Conservation (phyloP, 2,113 vertebrate species). For the Otus sunia region DNA sequence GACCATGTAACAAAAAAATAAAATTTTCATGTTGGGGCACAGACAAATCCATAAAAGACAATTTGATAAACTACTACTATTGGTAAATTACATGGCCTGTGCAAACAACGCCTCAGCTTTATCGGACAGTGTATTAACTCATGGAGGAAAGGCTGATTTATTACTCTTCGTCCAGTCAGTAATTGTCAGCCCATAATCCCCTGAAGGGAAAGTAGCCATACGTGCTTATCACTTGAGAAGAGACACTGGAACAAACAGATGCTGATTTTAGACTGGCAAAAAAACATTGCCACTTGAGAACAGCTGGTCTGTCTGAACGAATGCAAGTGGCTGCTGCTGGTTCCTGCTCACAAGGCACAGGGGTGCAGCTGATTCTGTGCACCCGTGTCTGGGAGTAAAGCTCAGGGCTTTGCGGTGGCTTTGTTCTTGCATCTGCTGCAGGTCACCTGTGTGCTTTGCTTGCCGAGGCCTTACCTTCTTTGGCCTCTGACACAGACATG, state of each 20-base stretch:
- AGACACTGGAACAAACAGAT: not conserved
- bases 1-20: not conserved
- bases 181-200: not conserved
- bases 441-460: not conserved
- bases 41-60: not conserved
- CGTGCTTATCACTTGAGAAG: not conserved
- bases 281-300: not conserved
- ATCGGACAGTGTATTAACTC: not conserved
- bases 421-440: not conserved
- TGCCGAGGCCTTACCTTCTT: not conserved
- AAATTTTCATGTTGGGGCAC: not conserved
- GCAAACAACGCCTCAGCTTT: not conserved
- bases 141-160: not conserved
- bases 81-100: not conserved
- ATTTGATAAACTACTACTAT: not conserved
- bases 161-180: not conserved
- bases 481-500: not conserved
- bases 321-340: not conserved
- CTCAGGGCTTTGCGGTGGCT: accelerated
- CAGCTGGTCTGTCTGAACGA: not conserved
- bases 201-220: not conserved
- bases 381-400: not conserved
- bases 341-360: not conserved
- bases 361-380: not conserved
- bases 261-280: not conserved